Base-by-base conservation (phyloP, 2,888 invertebrate genomes). In the Pristionchus fissidentatus region DNA sequence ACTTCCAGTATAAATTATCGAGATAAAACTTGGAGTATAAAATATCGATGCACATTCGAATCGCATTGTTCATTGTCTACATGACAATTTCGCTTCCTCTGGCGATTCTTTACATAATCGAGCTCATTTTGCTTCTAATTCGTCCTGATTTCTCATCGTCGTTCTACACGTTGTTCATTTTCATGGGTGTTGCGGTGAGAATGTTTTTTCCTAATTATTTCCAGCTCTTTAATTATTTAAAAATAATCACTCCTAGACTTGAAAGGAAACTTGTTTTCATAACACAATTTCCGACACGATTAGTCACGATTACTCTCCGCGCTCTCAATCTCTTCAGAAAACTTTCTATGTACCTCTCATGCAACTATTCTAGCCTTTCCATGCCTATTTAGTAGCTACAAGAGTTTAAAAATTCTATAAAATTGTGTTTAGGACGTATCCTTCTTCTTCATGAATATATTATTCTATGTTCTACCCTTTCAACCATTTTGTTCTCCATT, bases 151-250 rank as follows among this genome's bases (percentile, higher is more conserved):
- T 70, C 3, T 70, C 70, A 26, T 70, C 70, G 22, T 41, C 41
- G 38, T 70, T 70, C 43, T 70, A 70, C 70, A 43, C 70, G 8
- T 32, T 70, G 5, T 70, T 70, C 70, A 70, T 70, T 10, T 70
- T 43, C 41, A 19, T 41, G 1, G 70, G 70, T 41, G 8, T 70
- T 7, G 26, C 43, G 7, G 70, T 70, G 5, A 70, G 66, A n/a
- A 8, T 15, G 22, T 0, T 70, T 26, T n/a, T n/a, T n/a, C n/a
- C n/a, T n/a, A n/a, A n/a, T n/a, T n/a, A n/a, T n/a, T n/a, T n/a
- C n/a, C n/a, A n/a, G n/a, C n/a, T n/a, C n/a, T n/a, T n/a, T n/a
- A n/a, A n/a, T n/a, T n/a, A n/a, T n/a, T n/a, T n/a, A n/a, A n/a
- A n/a, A n/a, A n/a, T n/a, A n/a, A n/a, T n/a, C n/a, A n/a, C n/a